Conservation (phyloP, 2,113 vertebrate species). For the Thunnus maccoyii region DNA sequence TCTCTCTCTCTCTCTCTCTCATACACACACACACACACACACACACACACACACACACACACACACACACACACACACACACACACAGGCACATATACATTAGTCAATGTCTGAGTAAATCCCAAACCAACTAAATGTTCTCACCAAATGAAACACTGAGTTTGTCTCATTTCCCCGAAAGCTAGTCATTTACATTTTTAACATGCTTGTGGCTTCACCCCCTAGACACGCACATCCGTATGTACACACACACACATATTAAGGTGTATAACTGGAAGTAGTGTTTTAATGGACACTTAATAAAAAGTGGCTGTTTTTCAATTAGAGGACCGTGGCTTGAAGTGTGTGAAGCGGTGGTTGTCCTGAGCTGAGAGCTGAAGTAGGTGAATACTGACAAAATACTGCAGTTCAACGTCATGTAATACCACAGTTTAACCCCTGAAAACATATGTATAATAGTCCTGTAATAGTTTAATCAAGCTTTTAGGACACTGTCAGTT, state of each 20-base stretch:
- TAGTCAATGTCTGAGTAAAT: conserved; percentile 43
- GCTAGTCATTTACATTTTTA: conserved; percentile 64
- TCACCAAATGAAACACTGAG: conserved; percentile 61
- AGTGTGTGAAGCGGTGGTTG: conserved; percentile 41
- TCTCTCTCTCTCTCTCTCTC: conserved; percentile 5
- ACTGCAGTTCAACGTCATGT: background rate
- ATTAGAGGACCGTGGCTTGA: conserved; percentile 34
- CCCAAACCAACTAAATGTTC: conserved; percentile 37
- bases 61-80: conserved; percentile 1
- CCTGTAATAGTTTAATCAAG: too few relatives aligned
- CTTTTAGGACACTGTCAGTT: too few relatives aligned
- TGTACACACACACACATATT: background rate
- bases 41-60: background rate
- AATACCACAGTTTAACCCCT: background rate
- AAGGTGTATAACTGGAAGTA: conserved; percentile 46
- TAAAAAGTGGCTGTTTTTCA: conserved; percentile 62
- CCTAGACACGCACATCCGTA: conserved; percentile 9
- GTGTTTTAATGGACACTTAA: conserved; percentile 61
- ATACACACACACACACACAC: background rate
- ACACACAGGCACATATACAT: background rate
- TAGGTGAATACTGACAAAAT: background rate
- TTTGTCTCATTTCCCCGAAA: conserved; percentile 50
- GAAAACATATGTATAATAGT: background rate
- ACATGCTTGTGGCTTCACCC: conserved; percentile 61
- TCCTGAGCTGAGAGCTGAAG: conserved; percentile 6